phyloP scores from a whole-genome alignment of 2,797 vertebrate species.

The Astyanax mexicanus region DNA sequence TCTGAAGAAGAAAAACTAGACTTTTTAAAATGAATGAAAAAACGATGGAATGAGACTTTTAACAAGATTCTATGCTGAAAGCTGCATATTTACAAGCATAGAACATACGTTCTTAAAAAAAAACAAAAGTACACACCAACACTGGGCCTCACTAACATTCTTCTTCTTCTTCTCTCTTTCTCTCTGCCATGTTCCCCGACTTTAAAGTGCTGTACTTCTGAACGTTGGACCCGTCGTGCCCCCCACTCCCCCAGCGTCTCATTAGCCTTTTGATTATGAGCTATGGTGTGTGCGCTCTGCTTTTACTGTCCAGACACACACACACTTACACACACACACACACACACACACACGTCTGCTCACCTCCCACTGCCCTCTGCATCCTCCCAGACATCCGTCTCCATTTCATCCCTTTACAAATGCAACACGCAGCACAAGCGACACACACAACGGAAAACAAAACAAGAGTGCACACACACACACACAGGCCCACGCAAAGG shows the following conservation, averaged over 20 bases:
- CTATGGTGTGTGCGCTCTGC: not conserved
- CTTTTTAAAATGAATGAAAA: too few relatives aligned
- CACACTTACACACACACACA: not conserved
- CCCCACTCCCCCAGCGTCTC: not conserved
- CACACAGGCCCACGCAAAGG: constrained; percentile 33
- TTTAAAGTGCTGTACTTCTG: not conserved
- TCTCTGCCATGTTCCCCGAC: not conserved
- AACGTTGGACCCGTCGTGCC: not conserved
- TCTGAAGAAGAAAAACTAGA: too few relatives aligned
- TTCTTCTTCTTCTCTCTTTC: not conserved
- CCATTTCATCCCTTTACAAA: constrained; percentile 22
- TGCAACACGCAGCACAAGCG: not conserved
- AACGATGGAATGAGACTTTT: too few relatives aligned
- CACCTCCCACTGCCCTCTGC: constrained; percentile 10
- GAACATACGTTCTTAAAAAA: too few relatives aligned
- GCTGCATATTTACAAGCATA: too few relatives aligned
- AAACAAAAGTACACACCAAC: too few relatives aligned
- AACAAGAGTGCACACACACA: constrained; percentile 22
- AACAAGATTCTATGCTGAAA: too few relatives aligned
- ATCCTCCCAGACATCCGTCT: constrained; percentile 31
- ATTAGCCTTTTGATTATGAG: constrained; percentile 28
- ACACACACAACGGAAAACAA: not conserved
- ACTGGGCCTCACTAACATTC: too few relatives aligned
- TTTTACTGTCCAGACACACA: constrained; percentile 19
- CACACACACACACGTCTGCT: not conserved